phyloP scores from a whole-genome alignment of 1,140 invertebrate species.

The Papilio polytes region DNA sequence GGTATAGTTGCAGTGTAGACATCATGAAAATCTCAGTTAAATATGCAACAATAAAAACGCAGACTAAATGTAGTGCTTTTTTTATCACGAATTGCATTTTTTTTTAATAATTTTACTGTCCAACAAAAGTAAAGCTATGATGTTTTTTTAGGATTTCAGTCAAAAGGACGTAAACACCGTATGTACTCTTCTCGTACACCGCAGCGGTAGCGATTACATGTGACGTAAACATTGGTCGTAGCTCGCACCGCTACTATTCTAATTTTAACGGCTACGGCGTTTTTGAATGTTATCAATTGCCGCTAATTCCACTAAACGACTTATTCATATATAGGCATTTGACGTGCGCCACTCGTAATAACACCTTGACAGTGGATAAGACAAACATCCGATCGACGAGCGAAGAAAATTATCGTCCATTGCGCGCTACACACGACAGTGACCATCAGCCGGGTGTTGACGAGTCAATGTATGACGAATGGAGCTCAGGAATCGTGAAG shows the following conservation, averaged over 20 bases:
- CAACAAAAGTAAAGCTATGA: too few species aligned
- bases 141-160: too few species aligned
- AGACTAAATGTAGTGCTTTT: too few species aligned
- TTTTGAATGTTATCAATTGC: background rate
- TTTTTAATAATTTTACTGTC: too few species aligned
- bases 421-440: background rate
- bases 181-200: too few species aligned
- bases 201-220: too few species aligned
- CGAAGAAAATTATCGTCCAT: background rate
- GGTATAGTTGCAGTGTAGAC: too few species aligned
- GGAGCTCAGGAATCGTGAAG: conserved; percentile 67
- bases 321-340: conserved; percentile 9
- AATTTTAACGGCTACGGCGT: background rate
- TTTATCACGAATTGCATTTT: too few species aligned
- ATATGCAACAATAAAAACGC: too few species aligned
- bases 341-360: conserved; percentile 23
- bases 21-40: too few species aligned
- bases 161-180: too few species aligned
- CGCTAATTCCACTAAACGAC: conserved; percentile 28
- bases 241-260: background rate
- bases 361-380: conserved; percentile 19
- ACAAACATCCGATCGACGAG: conserved; percentile 23
- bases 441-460: conserved; percentile 27
- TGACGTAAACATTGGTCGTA: background rate
- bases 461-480: conserved; percentile 53